Evolutionary conservation across 2,888 invertebrate genomes (phyloP).

Genomic region (Dolomedes plantarius): DNA sequence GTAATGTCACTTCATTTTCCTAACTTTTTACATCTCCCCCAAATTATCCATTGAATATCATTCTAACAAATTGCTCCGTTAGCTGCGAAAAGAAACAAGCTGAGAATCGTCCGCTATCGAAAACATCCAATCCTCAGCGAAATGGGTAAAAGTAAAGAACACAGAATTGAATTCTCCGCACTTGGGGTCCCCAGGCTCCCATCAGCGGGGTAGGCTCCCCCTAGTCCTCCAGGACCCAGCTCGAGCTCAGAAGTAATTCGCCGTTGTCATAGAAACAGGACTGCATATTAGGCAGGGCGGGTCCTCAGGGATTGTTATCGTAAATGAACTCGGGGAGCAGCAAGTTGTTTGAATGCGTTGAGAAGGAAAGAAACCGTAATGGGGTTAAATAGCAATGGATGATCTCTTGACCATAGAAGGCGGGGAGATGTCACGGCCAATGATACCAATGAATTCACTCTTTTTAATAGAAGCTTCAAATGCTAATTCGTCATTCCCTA

Average conservation of each 20-base stretch:
- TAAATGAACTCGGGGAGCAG: conserved; percentile 4
- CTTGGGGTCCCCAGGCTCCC: conserved; percentile 11
- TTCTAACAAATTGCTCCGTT: too few relatives aligned
- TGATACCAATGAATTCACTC: background rate
- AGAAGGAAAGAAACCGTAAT: background rate
- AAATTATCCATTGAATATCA: too few relatives aligned
- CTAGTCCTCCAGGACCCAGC: background rate
- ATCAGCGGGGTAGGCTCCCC: background rate
- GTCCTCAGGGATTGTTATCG: conserved; percentile 4
- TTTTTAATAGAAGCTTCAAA: background rate
- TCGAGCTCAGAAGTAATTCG: conserved; percentile 16
- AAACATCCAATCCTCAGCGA: conserved; percentile 5
- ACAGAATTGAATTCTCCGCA: conserved; percentile 27
- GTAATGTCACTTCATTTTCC: too few relatives aligned
- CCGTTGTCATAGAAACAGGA: conserved; percentile 19
- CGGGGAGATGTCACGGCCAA: background rate
- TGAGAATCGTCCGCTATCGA: too few relatives aligned
- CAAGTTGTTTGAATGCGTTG: background rate
- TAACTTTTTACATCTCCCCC: too few relatives aligned
- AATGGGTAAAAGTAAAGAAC: conserved; percentile 23
- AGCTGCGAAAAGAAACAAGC: too few relatives aligned
- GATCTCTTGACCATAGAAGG: background rate
- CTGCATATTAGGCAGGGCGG: conserved; percentile 6
- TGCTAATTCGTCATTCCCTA: conserved; percentile 4
- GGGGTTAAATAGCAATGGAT: conserved; percentile 12